Evolutionary conservation across 2,888 invertebrate genomes (phyloP).

Genomic region (Tiliacea citrago): DNA sequence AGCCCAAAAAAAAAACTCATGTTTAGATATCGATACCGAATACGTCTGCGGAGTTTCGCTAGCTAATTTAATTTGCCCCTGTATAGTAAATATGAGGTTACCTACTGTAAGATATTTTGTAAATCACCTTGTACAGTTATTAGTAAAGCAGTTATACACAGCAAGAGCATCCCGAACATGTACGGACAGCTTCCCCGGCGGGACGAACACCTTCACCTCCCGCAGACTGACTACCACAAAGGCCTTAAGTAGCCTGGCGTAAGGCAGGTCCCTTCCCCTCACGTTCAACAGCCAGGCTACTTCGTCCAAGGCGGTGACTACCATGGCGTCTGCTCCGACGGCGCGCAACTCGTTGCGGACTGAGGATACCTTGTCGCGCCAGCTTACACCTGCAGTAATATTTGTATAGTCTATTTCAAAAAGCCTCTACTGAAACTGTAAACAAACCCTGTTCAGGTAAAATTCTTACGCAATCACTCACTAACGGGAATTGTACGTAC

Average conservation of each 20-base stretch:
- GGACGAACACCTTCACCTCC: constrained; percentile 93
- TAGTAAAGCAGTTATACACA: constrained; percentile 91
- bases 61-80: too few relatives aligned
- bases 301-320: constrained; percentile 96
- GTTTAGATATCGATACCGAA: too few relatives aligned
- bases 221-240: constrained; percentile 93
- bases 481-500: too few relatives aligned
- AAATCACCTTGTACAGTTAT: constrained; percentile 85
- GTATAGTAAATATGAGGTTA: too few relatives aligned
- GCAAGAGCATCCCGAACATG: constrained; percentile 88
- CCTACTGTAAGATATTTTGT: too few relatives aligned
- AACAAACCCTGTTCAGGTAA: too few relatives aligned
- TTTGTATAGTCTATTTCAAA: too few relatives aligned
- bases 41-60: too few relatives aligned
- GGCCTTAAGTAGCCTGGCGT: constrained; percentile 94
- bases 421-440: too few relatives aligned
- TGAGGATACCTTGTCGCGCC: constrained; percentile 94
- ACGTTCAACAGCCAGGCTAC: constrained; percentile 96
- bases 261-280: constrained; percentile 95
- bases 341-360: constrained; percentile 92
- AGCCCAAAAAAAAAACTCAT: too few relatives aligned
- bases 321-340: constrained; percentile 93
- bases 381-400: constrained; percentile 90
- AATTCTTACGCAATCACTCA: too few relatives aligned
- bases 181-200: constrained; percentile 92